Conservation (phyloP, 1,140 invertebrate species). For the Ceratina australensis region DNA sequence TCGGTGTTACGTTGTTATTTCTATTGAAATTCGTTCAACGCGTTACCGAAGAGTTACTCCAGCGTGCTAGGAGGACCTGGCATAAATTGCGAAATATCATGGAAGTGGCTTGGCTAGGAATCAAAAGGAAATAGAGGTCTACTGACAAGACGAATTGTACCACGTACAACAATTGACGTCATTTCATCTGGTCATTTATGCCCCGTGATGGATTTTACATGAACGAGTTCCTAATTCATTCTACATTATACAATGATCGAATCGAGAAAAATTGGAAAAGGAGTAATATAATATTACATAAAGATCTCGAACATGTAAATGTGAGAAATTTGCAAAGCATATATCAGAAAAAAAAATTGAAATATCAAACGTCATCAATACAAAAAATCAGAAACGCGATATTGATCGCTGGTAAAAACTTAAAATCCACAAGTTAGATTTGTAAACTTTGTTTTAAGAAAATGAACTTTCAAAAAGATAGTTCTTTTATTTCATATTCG, state of each 20-base stretch:
- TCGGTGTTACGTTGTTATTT: not conserved
- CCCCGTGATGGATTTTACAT: conserved; percentile 44
- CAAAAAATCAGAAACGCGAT: too few relatives aligned
- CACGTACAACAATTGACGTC: conserved; percentile 46
- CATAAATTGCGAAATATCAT: conserved; percentile 28
- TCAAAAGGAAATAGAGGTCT: conserved; percentile 50
- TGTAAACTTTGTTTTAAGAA: too few relatives aligned
- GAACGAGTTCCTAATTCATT: conserved; percentile 42
- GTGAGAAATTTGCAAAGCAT: too few relatives aligned
- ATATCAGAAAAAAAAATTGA: too few relatives aligned
- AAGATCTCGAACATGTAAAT: too few relatives aligned
- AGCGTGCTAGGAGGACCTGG: not conserved
- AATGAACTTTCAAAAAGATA: too few relatives aligned
- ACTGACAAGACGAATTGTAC: conserved; percentile 57
- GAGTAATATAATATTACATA: too few relatives aligned
- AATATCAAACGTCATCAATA: too few relatives aligned
- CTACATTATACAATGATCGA: not conserved
- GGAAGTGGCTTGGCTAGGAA: conserved; percentile 15
- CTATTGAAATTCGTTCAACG: conserved; percentile 3
- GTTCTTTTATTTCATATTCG: too few relatives aligned
- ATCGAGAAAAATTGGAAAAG: too few relatives aligned
- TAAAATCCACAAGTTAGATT: too few relatives aligned
- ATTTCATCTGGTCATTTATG: conserved; percentile 31
- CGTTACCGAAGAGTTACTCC: not conserved
- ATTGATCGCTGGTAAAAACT: too few relatives aligned